Percentiles rank a stretch among this genome's conserved stretches.
Conservation (phyloP, 2,797 vertebrate genomes). For the Pampus argenteus region DNA sequence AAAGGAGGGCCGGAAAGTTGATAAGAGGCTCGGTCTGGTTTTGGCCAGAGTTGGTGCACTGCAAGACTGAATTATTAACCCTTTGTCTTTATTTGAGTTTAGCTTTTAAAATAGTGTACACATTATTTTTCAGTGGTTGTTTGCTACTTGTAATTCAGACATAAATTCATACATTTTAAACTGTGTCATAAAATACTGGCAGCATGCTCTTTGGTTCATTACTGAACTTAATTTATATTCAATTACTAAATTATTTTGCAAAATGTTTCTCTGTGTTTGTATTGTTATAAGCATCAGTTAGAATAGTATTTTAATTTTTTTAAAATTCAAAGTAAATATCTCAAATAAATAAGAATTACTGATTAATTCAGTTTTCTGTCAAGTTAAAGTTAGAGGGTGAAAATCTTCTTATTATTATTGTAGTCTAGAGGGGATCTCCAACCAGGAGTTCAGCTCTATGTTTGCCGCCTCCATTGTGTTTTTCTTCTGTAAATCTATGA, state of each 20-base stretch:
- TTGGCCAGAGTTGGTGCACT: neutral
- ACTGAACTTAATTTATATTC: no score
- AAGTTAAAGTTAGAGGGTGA: constrained; percentile 7
- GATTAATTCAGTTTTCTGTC: constrained; percentile 8
- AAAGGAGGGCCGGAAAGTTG: constrained; percentile 2
- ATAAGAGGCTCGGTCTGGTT: constrained; percentile 14
- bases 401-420: constrained; percentile 41
- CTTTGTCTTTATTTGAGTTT: neutral
- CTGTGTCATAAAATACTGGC: neutral
- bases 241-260: no score
- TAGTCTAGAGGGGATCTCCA: constrained; percentile 18
- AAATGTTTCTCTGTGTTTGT: no score
- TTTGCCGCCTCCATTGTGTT: constrained; percentile 63
- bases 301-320: no score
- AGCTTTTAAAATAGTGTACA: neutral
- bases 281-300: no score
- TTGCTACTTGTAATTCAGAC: neutral
- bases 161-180: neutral
- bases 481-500: constrained; percentile 67
- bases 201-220: neutral
- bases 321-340: neutral
- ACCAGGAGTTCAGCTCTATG: constrained; percentile 44
- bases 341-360: neutral
- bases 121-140: neutral
- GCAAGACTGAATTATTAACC: neutral